Base-by-base conservation (phyloP, 2,113 vertebrate species). In the Pluvialis apricaria region DNA sequence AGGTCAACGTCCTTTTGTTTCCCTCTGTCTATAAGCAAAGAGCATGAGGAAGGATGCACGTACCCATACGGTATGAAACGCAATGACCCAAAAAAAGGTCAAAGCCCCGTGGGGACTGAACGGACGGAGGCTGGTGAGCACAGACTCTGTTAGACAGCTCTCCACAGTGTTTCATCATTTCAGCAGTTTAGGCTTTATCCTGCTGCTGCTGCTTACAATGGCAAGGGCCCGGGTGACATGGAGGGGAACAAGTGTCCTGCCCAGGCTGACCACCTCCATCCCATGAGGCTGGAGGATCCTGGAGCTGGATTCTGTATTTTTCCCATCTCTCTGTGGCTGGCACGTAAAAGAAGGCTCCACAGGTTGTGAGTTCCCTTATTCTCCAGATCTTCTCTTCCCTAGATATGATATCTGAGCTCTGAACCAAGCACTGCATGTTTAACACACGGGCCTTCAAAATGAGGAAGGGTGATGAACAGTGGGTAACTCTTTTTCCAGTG, bases 401-500 rank as follows among this genome's bases (percentile, higher is more conserved):
- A 21, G 62, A 25, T 16, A 66, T 5, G 62, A 25, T 16, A 66
- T 5, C 12, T 4, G 8, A 65, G 86, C 66, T 51, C 49, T 57
- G 66, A 65, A 32, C 18, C 3, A 11, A 72, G 87, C 70, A 28
- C 36, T 72, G 75, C 15, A 12, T 0, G 5, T 61, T 73, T 36
- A 61, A 72, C 72, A 90, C 42, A 24, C 0, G 12, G 21, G 16
- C 57, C 40, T 34, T 49, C 61, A 72, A 45, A 87, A 87, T 42
- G 66, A 92, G 92, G 95, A 95, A 96, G 89, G 31, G 15, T 24
- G 82, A 85, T 25, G 16, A 82, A 22, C 21, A 87, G 73, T 6
- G 3, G 25, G 60, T 42, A 65, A 69, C 55, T 95, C 62, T 92
- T 93, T 94, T 95, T 92, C 92, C 83, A 94, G 83, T 97, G 94